Evolutionary conservation across 2,113 vertebrate species (phyloP).

Genomic region (Pyrgilauda ruficollis): DNA sequence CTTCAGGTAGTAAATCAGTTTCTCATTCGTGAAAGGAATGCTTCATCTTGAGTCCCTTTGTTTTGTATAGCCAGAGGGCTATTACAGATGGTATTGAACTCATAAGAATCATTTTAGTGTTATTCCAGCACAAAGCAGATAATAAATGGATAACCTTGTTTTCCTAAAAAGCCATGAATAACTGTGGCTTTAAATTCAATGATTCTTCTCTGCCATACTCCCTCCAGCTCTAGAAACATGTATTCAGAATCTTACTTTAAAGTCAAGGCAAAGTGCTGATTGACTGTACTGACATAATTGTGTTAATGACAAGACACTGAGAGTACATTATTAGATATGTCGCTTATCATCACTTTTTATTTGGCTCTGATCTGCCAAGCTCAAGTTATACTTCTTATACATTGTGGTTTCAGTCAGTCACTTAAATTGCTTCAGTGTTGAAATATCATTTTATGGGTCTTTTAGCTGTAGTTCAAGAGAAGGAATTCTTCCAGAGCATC

Average conservation of each 20-base stretch:
- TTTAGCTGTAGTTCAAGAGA: conserved; percentile 70
- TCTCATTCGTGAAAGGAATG: conserved; percentile 65
- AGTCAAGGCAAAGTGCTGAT: conserved; percentile 78
- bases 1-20: conserved; percentile 73
- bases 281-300: conserved; percentile 78
- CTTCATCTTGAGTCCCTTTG: conserved; percentile 33
- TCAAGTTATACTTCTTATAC: conserved; percentile 71
- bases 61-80: conserved; percentile 57
- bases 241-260: conserved; percentile 68
- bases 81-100: conserved; percentile 66
- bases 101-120: conserved; percentile 66
- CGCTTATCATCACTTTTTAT: conserved; percentile 76
- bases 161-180: conserved; percentile 63
- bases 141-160: conserved; percentile 74
- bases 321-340: conserved; percentile 71
- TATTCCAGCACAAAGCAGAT: conserved; percentile 60
- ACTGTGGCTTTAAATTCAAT: conserved; percentile 62
- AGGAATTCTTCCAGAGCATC: conserved; percentile 43
- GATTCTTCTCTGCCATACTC: conserved; percentile 45
- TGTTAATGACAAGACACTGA: conserved; percentile 77
- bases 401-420: conserved; percentile 73
- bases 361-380: conserved; percentile 70
- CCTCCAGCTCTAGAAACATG: conserved; percentile 64
- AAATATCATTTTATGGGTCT: conserved; percentile 72
- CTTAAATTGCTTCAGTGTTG: conserved; percentile 72